Percentiles rank a stretch among this genome's conserved stretches.
Evolutionary conservation across 2,113 vertebrate genomes (phyloP).

Genomic region (Carlito syrichta): DNA sequence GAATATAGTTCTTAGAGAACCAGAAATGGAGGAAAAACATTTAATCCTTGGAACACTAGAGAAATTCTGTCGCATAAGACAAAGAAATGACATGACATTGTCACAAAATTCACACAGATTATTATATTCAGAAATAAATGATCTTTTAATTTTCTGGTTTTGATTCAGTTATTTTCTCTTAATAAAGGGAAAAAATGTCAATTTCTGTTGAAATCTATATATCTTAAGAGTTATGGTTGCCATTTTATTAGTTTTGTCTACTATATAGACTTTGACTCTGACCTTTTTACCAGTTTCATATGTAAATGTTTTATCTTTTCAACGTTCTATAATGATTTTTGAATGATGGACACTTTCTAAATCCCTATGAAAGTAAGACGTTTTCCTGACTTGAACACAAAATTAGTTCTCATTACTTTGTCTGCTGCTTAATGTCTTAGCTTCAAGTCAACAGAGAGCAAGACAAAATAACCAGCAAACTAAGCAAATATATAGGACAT

Average conservation of each 20-base stretch:
- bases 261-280: not conserved
- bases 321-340: not conserved
- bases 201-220: not conserved
- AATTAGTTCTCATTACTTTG: slow-evolving; percentile 21
- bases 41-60: not conserved
- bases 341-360: not conserved
- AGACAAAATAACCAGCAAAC: slow-evolving; percentile 23
- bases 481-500: no score
- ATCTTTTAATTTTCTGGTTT: not conserved
- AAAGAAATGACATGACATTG: not conserved
- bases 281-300: not conserved
- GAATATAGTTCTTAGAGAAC: not conserved
- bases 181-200: not conserved
- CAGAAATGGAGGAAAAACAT: not conserved
- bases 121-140: not conserved
- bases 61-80: not conserved
- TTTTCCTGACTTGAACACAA: slow-evolving; percentile 26
- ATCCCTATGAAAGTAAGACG: not conserved
- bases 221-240: not conserved
- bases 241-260: not conserved
- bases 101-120: not conserved
- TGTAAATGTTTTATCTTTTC: not conserved
- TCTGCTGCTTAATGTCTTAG: slow-evolving; percentile 36
- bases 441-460: slow-evolving; percentile 27
- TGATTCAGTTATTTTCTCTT: not conserved